Percentiles rank a stretch among this genome's conserved stretches.
These are phyloP conservation scores for Eupsilia transversa DNA, from an alignment of 2,888 invertebrate genomes.

Conservation along the genomic window DNA sequence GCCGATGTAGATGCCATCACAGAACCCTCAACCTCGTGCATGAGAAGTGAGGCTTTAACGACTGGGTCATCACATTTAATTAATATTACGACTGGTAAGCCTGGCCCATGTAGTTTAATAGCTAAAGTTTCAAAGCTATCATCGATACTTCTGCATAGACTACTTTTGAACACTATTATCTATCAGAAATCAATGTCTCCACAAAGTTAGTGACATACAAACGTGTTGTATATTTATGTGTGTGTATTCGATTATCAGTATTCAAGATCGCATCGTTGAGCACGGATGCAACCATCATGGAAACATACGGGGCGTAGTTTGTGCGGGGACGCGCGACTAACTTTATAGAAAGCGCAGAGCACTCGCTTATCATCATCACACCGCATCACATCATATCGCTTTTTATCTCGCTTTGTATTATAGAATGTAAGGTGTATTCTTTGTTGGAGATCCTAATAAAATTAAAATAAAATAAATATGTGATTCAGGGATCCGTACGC, in stretches of 20 bases:
- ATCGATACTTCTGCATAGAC: too few species aligned
- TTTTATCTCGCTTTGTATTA: too few species aligned
- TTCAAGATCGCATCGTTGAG: conserved; percentile 70
- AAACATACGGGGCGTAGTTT: conserved; percentile 39
- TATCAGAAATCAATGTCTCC: conserved; percentile 40
- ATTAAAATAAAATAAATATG: too few species aligned
- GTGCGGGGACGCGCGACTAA: background rate
- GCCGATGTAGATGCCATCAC: too few species aligned
- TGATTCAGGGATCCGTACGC: too few species aligned
- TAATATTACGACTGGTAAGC: background rate
- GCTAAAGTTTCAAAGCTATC: background rate
- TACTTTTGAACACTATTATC: conserved; percentile 22
- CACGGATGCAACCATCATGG: conserved; percentile 64
- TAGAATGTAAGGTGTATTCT: too few species aligned
- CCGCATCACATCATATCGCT: too few species aligned
- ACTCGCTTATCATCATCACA: too few species aligned
- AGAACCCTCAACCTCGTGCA: too few species aligned
- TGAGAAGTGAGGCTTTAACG: too few species aligned
- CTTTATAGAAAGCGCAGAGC: background rate
- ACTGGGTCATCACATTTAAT: too few species aligned
- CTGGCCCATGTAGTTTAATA: background rate
- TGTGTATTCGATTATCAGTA: conserved; percentile 63
- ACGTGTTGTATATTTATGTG: conserved; percentile 17
- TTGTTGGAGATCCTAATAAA: too few species aligned
- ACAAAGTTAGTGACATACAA: conserved; percentile 20